Evolutionary conservation across 1,140 invertebrate genomes (phyloP), one percentile per base, ranked within the genome.

Genomic region (Leptoteleia sp.): DNA sequence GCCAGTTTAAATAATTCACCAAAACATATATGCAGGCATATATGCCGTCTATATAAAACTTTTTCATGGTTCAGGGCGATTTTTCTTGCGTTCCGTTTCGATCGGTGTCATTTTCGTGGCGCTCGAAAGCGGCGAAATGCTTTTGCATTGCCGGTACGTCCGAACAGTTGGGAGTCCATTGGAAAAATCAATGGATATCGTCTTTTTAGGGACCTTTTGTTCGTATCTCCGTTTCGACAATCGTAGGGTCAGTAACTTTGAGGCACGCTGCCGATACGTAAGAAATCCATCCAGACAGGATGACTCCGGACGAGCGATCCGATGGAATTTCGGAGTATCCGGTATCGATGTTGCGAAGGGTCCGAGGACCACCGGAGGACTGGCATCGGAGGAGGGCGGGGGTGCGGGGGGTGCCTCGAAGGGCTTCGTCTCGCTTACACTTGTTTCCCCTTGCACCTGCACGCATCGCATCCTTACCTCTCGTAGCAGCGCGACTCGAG

Each of bases 251-350:
- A 33, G 48, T 54, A 73, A 43, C 33, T 61, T 17, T 13, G 40
- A 67, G 61, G 52, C 67, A 61, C 12, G 68, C 33, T 47, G 37
- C 59, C n/a, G 54, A 72, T 65, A 78, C 48, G 40, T 31, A 72
- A 76, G 78, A 80, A 67, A 80, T 80, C 61, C 12, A 79, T 70
- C 64, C 76, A 76, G 72, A 80, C 78, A 72, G 72, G 67, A 80
- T 80, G 78, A 80, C 72, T 80, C 67, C 45, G 78, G 71, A 76
- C 77, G 70, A 80, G 29, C 71, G 76, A 82, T 82, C 79, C 81
- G 76, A 79, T 78, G 81, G 81, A 82, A 81, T 81, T 82, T 80
- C 76, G 61, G 72, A 57, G 81, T 80, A 80, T 82, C 81, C 76
- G 78, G 71, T 82, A 77, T 82, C 81, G 75, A 72, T 68, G 80